Base-by-base conservation (phyloP, 2,888 invertebrate genomes). In the Melanchra persicariae region DNA sequence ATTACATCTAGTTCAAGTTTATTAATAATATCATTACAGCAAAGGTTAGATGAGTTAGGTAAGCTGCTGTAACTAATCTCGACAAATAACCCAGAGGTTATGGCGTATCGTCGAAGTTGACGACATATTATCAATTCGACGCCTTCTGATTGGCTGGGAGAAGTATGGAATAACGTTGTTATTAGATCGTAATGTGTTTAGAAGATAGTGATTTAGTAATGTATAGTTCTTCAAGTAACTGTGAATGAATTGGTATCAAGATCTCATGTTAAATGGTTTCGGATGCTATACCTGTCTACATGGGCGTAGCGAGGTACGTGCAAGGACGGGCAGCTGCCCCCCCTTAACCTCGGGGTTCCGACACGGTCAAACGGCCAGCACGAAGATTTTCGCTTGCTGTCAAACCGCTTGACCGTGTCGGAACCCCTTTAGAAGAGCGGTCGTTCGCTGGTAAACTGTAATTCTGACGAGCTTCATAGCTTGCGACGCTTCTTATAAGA, bases 61-160 rank as follows among this genome's bases (percentile, higher is more conserved):
- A 57, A 61, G 51, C 34, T 60, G n/a, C 8, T 43, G 30, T 30
- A 43, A 15, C 15, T 78, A 74, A 78, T 79, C 75, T 70, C 0
- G n/a, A 1, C 52, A 63, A 30, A 54, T 66, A 66, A 79, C 65
- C 76, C 19, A 37, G 47, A 47, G 78, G 80, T 80, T 75, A 70
- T 51, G 40, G n/a, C 59, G 61, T 75, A 70, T 62, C 74, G 15
- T 40, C 0, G 9, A 34, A 64, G 70, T 75, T 57, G 26, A 66
- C 62, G 60, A 66, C 63, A 49, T 47, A 69, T 74, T 69, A 79
- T 74, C 51, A 60, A 22, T 79, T 34, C 24, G 8, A 30, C 55
- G 66, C 26, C 43, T 60, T 70, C 30, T 55, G 51, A 80, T 78
- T 80, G 66, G 76, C 30, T 70, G 17, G 30, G 10, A 30, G n/a